These are phyloP conservation scores for Nasonia oneida DNA, from an alignment of 2,888 invertebrate species.

Conservation along the genomic window DNA sequence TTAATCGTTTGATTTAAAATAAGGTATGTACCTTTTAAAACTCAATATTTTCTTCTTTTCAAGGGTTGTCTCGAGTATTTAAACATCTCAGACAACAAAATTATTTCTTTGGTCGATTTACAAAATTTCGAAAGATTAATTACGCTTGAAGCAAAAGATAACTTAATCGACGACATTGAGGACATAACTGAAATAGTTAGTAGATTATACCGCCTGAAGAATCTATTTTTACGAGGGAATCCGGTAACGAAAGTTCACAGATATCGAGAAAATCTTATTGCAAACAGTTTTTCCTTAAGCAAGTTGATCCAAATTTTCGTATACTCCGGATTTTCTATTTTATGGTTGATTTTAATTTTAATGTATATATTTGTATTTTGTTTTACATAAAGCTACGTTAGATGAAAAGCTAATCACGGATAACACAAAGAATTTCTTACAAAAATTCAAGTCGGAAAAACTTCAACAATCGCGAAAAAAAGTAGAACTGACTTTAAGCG, in stretches of 20 bases:
- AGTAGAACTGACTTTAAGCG: slow-evolving; percentile 69
- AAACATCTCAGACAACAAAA: slow-evolving; percentile 84
- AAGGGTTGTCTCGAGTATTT: slow-evolving; percentile 82
- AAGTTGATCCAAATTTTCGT: slow-evolving; percentile 62
- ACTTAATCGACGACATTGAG: slow-evolving; percentile 81
- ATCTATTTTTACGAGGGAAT: slow-evolving; percentile 83
- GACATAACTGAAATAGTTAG: slow-evolving; percentile 81
- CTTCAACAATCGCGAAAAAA: slow-evolving; percentile 71
- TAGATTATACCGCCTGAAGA: slow-evolving; percentile 81
- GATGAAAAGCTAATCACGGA: slow-evolving; percentile 83
- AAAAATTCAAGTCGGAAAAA: slow-evolving; percentile 83
- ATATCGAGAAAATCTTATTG: slow-evolving; percentile 86
- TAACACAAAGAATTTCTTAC: slow-evolving; percentile 83
- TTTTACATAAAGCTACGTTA: slow-evolving; percentile 80
- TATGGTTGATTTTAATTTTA: slow-evolving; percentile 9
- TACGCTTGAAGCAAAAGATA: slow-evolving; percentile 82
- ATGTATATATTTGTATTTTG: slow-evolving; percentile 10
- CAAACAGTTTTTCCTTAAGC: slow-evolving; percentile 83
- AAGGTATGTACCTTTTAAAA: slow-evolving; percentile 2
- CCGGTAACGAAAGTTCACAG: slow-evolving; percentile 83
- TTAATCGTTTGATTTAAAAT: background rate
- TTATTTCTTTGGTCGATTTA: slow-evolving; percentile 81
- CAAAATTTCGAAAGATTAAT: slow-evolving; percentile 81
- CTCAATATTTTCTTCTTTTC: slow-evolving; percentile 48
- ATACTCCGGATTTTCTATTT: slow-evolving; percentile 11